Conservation (phyloP, 2,797 vertebrate species). For the Enteromius unitaeniatus region DNA sequence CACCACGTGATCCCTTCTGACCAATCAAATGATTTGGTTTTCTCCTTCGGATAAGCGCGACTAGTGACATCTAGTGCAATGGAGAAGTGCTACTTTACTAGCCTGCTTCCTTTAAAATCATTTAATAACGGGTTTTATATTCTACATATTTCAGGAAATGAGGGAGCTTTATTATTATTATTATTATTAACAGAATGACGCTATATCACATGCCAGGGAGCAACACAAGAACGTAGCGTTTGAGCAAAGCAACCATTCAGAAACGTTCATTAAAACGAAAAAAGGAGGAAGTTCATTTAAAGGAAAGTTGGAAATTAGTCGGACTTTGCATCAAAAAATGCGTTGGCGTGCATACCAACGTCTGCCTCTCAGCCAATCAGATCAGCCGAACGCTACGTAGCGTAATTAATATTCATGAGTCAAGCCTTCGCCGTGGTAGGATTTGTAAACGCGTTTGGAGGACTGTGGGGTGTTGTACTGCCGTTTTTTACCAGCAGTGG, state of each 20-base stretch:
- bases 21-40: conserved; percentile 19
- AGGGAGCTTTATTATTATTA: no score
- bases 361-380: conserved; percentile 1
- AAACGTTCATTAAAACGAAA: not conserved
- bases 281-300: not conserved
- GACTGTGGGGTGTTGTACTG: conserved; percentile 46
- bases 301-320: conserved; percentile 9
- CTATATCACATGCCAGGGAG: not conserved
- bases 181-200: not conserved
- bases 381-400: not conserved
- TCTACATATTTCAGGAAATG: not conserved
- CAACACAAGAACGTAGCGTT: not conserved
- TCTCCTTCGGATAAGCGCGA: not conserved
- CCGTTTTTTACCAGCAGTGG: conserved; percentile 52
- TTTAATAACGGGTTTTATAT: not conserved
- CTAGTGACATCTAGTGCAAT: conserved; percentile 42
- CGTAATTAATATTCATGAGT: conserved; percentile 20
- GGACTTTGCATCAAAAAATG: not conserved
- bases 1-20: conserved; percentile 23
- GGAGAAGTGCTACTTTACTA: not conserved
- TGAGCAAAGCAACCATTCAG: no score
- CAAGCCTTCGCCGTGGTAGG: conserved; percentile 9
- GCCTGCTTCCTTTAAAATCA: not conserved
- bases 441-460: not conserved
- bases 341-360: not conserved